Evolutionary conservation across 2,113 vertebrate genomes (phyloP), one percentile per base, ranked within the genome.

Genomic region (Muntiacus muntjak): DNA sequence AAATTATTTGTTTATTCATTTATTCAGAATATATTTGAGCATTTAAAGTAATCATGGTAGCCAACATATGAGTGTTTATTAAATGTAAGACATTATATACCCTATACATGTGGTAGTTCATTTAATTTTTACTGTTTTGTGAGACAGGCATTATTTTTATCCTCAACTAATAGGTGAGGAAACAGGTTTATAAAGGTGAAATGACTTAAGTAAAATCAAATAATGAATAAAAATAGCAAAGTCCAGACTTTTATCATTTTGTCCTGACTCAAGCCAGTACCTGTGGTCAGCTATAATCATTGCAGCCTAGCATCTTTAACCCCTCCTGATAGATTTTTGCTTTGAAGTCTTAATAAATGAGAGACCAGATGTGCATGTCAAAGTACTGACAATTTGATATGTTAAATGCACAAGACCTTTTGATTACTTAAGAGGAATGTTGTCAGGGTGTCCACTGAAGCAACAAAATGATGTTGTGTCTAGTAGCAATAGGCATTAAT

Each of bases 201-300:
- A 43, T 86, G 81, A 86, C 7, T 58, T 96, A 57, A 40, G 21
- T 67, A 81, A 97, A 91, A 23, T 86, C 50, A 91, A 82, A 52
- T 87, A 94, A 57, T 87, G 45, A 97, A 19, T 82, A 40, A 94
- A 94, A 93, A 87, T 95, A 85, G 7, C 43, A 93, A 76, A 79
- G 30, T 21, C 12, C 17, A 26, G 23, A 45, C 83, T 88, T 83
- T 3, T 21, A 36, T 91, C 36, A 58, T 19, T 54, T 95, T 95
- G 76, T 3, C 67, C 45, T 55, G 50, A 92, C 21, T 97, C n/a
- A 83, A 82, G 16, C 13, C 40, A 45, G 16, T 89, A 15, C 19
- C 74, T 26, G 12, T 12, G 36, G 30, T 91, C 30, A 96, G 14
- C 40, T 67, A 5, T 85, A 91, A 89, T 88, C 58, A 14, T 33